phyloP scores from a whole-genome alignment of 2,888 invertebrate species.

The Synanthedon vespiformis region DNA sequence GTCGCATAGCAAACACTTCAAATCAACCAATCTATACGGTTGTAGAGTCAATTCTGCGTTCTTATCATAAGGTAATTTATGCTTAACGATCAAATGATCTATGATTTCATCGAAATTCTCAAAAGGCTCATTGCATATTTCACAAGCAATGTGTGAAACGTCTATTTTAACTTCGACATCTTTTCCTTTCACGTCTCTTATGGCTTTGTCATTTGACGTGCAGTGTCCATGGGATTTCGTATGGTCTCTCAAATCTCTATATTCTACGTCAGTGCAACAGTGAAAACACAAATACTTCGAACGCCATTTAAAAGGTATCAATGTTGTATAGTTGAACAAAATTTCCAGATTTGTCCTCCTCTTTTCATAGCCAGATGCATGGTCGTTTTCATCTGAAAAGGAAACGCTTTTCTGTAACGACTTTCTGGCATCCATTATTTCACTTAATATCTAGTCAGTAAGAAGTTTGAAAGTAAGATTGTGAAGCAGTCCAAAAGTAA shows the following conservation, averaged over 20 bases:
- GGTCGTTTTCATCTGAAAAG: constrained; percentile 50
- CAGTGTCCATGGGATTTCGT: constrained; percentile 37
- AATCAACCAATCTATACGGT: constrained; percentile 33
- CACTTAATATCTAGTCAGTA: no score
- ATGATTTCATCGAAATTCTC: constrained; percentile 21
- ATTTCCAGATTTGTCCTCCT: constrained; percentile 38
- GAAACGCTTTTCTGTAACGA: constrained; percentile 28
- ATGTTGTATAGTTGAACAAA: constrained; percentile 50
- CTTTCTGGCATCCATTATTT: neutral
- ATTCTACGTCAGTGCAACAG: constrained; percentile 36
- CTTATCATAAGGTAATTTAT: constrained; percentile 29
- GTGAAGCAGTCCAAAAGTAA: no score
- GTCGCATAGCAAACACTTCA: constrained; percentile 39
- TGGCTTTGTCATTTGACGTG: constrained; percentile 28
- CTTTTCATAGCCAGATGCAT: constrained; percentile 19
- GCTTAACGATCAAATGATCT: constrained; percentile 33
- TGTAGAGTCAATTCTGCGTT: constrained; percentile 26
- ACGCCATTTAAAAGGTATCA: constrained; percentile 55
- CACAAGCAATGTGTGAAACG: constrained; percentile 39
- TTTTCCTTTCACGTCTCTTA: constrained; percentile 32
- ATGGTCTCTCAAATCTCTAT: constrained; percentile 30
- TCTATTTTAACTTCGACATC: constrained; percentile 51
- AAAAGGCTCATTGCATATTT: constrained; percentile 27
- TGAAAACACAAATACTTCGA: constrained; percentile 52
- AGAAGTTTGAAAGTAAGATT: no score